A percentile compares a stretch with the other conserved stretches of the same genome.
Conservation (phyloP, 2,888 invertebrate species). For the Sisyra nigra region DNA sequence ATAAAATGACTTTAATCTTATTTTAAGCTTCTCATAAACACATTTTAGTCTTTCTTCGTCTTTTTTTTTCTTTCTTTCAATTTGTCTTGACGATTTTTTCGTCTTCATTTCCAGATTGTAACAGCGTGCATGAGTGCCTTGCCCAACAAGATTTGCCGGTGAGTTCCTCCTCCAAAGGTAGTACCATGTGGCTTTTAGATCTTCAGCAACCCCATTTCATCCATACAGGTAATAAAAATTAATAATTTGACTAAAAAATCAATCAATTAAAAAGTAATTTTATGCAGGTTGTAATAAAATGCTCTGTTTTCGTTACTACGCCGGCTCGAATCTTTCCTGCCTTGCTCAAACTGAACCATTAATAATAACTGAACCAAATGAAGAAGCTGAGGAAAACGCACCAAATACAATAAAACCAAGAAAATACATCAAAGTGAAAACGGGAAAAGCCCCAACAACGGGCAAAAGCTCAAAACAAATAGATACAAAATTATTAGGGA, state of each 20-base stretch:
- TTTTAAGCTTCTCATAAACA: too few relatives aligned
- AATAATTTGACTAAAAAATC: background rate
- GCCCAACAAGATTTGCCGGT: constrained; percentile 27
- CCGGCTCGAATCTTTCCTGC: constrained; percentile 44
- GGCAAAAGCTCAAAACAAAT: constrained; percentile 1
- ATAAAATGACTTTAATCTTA: too few relatives aligned
- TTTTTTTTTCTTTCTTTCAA: too few relatives aligned
- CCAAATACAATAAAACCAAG: constrained; percentile 28
- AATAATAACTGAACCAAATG: constrained; percentile 39
- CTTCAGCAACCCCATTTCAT: constrained; percentile 44
- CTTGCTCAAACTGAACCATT: constrained; percentile 46
- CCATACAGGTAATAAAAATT: constrained; percentile 36
- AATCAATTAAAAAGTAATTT: background rate
- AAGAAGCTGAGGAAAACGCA: constrained; percentile 35
- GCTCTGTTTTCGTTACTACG: constrained; percentile 54
- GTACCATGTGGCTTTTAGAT: constrained; percentile 56
- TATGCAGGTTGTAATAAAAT: constrained; percentile 46
- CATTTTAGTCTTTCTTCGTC: too few relatives aligned
- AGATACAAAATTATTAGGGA: constrained; percentile 16
- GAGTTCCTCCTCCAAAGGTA: constrained; percentile 38
- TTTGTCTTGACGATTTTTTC: too few relatives aligned
- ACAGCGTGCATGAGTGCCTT: constrained; percentile 25
- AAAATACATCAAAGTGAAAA: constrained; percentile 5
- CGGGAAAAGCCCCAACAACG: background rate
- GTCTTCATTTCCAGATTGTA: constrained; percentile 23